Conservation (phyloP, 2,113 vertebrate genomes). For the Conger conger region DNA sequence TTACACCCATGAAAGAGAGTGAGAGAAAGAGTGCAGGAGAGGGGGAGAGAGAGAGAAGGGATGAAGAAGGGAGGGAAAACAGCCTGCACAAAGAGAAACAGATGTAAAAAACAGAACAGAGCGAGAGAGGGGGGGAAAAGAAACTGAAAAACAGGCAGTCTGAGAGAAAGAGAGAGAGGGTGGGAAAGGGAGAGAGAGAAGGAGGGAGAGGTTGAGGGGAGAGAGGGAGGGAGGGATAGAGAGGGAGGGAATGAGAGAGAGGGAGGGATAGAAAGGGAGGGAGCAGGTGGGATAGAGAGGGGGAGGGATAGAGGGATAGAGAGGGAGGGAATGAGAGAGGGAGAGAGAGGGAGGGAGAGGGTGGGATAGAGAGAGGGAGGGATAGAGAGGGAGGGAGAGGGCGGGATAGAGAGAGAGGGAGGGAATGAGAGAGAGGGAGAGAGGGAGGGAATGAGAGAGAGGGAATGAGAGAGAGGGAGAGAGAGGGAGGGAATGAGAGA, state of each 20-base stretch:
- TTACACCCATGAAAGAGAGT: neutral
- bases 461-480: neutral
- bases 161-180: neutral
- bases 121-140: neutral
- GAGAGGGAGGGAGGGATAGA: slow-evolving; percentile 17
- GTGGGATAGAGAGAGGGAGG: slow-evolving; percentile 20
- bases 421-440: neutral
- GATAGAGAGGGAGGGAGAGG: too few relatives aligned
- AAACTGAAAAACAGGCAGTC: too few relatives aligned
- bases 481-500: neutral
- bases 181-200: neutral
- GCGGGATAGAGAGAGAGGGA: neutral
- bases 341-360: neutral
- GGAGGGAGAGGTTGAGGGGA: neutral
- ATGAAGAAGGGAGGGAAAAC: neutral
- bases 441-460: neutral
- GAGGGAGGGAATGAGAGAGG: neutral
- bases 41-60: neutral
- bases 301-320: neutral
- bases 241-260: neutral
- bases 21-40: neutral
- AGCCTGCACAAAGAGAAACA: neutral
- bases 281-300: slow-evolving; percentile 21
- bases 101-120: neutral
- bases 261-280: neutral